Conservation (phyloP, 2,797 vertebrate genomes). For the Linurgus olivaceus region DNA sequence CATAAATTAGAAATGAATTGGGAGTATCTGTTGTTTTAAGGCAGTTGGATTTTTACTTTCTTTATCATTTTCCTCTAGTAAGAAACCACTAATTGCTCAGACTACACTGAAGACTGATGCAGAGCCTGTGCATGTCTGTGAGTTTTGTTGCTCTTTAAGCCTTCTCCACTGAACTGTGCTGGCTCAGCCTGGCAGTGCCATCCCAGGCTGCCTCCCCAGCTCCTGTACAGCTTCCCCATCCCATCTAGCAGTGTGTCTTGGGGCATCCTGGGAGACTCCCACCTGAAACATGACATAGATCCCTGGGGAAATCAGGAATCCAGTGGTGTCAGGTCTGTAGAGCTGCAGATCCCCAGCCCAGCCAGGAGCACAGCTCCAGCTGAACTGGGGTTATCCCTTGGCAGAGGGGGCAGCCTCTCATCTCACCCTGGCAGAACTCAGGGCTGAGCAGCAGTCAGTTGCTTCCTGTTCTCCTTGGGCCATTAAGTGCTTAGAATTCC, state of each 20-base stretch:
- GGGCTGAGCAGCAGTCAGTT: accelerated
- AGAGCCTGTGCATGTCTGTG: not conserved
- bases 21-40: constrained; percentile 69
- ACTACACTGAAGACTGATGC: not conserved
- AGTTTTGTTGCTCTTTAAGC: not conserved
- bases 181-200: accelerated
- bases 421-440: not conserved
- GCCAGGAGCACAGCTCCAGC: not conserved
- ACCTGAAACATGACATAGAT: not conserved
- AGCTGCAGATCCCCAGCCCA: not conserved
- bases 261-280: not conserved
- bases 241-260: not conserved
- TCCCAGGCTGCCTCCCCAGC: not conserved
- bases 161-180: not conserved
- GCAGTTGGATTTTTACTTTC: constrained; percentile 19
- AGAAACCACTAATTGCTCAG: constrained; percentile 38
- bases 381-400: not conserved
- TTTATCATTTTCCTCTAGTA: not conserved
- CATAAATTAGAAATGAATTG: constrained; percentile 71
- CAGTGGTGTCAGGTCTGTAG: not conserved
- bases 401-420: not conserved
- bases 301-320: not conserved
- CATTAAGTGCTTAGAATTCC: not conserved
- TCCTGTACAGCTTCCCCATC: not conserved
- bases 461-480: not conserved